Base-by-base conservation (phyloP, 2,113 vertebrate genomes). In the Vimba vimba region DNA sequence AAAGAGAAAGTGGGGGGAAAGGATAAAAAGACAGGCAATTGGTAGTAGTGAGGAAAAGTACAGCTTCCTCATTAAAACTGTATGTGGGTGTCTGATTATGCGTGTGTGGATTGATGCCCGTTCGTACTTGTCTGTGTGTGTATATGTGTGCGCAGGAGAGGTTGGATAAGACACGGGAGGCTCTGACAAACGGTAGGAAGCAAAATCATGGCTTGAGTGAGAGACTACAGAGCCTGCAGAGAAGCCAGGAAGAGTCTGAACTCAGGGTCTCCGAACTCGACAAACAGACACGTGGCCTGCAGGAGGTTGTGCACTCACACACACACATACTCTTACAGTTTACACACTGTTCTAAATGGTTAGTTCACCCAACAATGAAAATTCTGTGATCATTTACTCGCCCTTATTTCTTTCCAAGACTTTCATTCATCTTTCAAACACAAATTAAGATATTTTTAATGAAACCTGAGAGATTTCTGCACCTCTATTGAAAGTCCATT, bases 181-280 rank as follows among this genome's bases (percentile, higher is more conserved):
- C 90, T 11, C 92, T 97, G 43, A 92, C 92, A 11, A 93, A 95
- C n/a, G 93, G 91, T 85, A 94, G 95, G 87, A 92, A 87, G 87
- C 94, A 94, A 84, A 94, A 92, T 87, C 92, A 93, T 62, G 79
- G 66, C 30, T 93, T 95, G 81, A 89, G 89, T 6, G 91, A 94
- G 86, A 90, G 90, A 23, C 88, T 84, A 50, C 92, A 92, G 86
- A 91, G 60, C 83, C 90, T 95, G 74, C 92, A 95, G 77, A 91
- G 88, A 71, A 89, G 85, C 39, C 93, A 93, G 5, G 89, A 93
- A n/a, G 89, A 94, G 33, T 85, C 84, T 0, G 91, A 95, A 77
- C 86, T 88, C 30, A 86, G 85, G 79, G 60, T 89, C 36, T 91
- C 86, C 47, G 94, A 94, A 60, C 92, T 94, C 25, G 92, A 95